Conservation (phyloP, 2,888 invertebrate species). For the Euplexia lucipara region DNA sequence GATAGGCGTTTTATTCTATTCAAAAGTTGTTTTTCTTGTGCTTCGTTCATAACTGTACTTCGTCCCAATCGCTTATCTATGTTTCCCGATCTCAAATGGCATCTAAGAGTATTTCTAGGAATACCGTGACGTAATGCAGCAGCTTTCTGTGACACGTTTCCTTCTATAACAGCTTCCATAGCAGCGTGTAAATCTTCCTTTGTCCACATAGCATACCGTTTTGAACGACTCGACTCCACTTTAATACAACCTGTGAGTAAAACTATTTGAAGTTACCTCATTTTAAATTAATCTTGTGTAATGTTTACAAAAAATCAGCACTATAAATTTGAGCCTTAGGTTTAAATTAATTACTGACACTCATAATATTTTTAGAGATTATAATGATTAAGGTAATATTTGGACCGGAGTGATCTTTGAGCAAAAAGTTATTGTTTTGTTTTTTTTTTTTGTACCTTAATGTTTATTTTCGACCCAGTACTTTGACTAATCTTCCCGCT, state of each 20-base stretch:
- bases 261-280: not conserved
- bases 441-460: too few relatives aligned
- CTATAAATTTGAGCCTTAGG: too few relatives aligned
- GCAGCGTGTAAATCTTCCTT: constrained; percentile 17
- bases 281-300: too few relatives aligned
- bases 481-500: too few relatives aligned
- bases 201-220: constrained; percentile 11
- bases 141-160: not conserved
- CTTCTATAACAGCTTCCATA: constrained; percentile 10
- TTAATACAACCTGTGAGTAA: constrained; percentile 14
- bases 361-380: too few relatives aligned
- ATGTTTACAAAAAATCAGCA: too few relatives aligned
- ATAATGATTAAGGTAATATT: too few relatives aligned
- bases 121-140: constrained; percentile 7
- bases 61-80: not conserved
- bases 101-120: not conserved
- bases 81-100: constrained; percentile 11
- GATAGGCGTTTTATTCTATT: not conserved
- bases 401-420: too few relatives aligned
- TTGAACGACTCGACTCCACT: not conserved
- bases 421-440: too few relatives aligned
- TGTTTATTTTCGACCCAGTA: too few relatives aligned
- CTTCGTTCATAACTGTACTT: not conserved
- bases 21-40: constrained; percentile 5
- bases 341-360: too few relatives aligned